These are phyloP conservation scores for Mythimna loreyi DNA, from an alignment of 2,888 invertebrate genomes.

Conservation along the genomic window DNA sequence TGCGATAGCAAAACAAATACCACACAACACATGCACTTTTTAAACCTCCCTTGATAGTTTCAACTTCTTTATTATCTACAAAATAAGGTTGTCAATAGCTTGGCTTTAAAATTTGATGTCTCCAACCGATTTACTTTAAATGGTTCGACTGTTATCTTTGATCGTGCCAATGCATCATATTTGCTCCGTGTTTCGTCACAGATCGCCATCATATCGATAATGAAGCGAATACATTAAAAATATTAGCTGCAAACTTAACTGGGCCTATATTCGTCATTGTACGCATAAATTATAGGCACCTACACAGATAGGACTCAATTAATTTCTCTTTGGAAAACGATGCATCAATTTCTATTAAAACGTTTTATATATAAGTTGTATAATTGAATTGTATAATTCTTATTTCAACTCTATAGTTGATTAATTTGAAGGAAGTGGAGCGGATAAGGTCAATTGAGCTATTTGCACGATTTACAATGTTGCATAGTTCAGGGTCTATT, in stretches of 20 bases:
- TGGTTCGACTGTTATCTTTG: conserved; percentile 77
- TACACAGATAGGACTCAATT: conserved; percentile 58
- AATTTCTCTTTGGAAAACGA: conserved; percentile 59
- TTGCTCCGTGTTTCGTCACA: conserved; percentile 86
- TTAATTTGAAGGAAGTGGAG: conserved; percentile 10
- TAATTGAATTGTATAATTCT: conserved; percentile 20
- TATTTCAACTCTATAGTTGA: conserved; percentile 24
- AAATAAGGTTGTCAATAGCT: conserved; percentile 62
- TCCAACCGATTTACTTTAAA: conserved; percentile 66
- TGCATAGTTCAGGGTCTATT: not conserved
- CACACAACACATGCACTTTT: conserved; percentile 35
- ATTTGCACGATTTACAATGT: not conserved
- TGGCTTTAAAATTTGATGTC: conserved; percentile 26
- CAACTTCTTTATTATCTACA: conserved; percentile 28
- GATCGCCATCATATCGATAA: conserved; percentile 82
- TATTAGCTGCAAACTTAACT: conserved; percentile 71
- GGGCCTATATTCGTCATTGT: conserved; percentile 62
- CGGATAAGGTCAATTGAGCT: conserved; percentile 2
- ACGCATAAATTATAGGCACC: conserved; percentile 58
- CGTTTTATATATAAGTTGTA: conserved; percentile 24
- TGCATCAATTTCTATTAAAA: conserved; percentile 60
- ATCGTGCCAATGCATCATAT: conserved; percentile 89
- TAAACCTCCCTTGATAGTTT: conserved; percentile 16
- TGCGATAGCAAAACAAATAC: conserved; percentile 76
- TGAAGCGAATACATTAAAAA: conserved; percentile 80